phyloP scores from a whole-genome alignment of 1,140 invertebrate species.

The Teleogryllus occipitalis region DNA sequence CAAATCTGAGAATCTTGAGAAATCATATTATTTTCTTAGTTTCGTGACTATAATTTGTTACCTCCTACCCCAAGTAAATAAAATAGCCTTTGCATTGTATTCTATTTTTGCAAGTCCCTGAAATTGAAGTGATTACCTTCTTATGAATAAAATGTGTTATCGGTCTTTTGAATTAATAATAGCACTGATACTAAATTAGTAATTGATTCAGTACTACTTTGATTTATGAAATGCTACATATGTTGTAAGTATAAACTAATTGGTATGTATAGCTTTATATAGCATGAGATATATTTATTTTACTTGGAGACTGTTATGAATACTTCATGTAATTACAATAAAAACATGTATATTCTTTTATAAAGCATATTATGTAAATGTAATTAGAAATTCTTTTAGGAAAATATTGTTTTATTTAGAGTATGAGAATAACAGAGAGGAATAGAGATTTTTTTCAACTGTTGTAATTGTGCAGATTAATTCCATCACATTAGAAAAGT shows the following conservation, averaged over 20 bases:
- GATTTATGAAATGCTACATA: not conserved
- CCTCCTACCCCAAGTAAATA: too few relatives aligned
- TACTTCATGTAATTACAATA: not conserved
- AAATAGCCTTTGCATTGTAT: not conserved
- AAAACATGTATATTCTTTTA: not conserved
- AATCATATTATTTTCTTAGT: not conserved
- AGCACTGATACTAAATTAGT: not conserved
- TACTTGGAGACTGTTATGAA: not conserved
- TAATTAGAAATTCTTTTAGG: too few relatives aligned
- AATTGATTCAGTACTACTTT: not conserved
- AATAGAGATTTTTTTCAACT: too few relatives aligned
- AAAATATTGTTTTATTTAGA: too few relatives aligned
- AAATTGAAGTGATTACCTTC: not conserved
- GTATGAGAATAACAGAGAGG: too few relatives aligned
- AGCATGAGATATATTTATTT: not conserved
- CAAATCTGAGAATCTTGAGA: too few relatives aligned
- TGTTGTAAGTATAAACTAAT: not conserved
- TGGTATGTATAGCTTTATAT: not conserved
- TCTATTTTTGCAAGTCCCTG: not conserved
- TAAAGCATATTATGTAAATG: too few relatives aligned
- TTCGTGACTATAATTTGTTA: not conserved
- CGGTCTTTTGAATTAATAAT: not conserved
- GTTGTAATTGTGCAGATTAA: too few relatives aligned
- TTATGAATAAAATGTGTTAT: not conserved
- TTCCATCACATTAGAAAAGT: too few relatives aligned